Percentiles rank a stretch among this genome's conserved stretches.
Evolutionary conservation across 2,888 invertebrate genomes (phyloP).

Genomic region (Zeuzera pyrina): DNA sequence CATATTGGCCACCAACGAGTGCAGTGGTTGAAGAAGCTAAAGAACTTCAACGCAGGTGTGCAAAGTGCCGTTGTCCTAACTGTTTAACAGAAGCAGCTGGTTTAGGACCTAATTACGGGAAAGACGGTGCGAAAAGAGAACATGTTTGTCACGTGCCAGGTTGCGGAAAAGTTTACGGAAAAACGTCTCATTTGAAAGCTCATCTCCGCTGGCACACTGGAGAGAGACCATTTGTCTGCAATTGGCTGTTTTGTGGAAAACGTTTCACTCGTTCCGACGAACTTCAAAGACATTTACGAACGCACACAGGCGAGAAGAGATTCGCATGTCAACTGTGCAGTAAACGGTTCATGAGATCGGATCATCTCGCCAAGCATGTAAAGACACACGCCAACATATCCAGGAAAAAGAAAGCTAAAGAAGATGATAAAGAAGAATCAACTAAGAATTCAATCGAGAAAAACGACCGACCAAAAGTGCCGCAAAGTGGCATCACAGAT

Average conservation of each 20-base stretch:
- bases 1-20: slow-evolving; percentile 62
- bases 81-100: slow-evolving; percentile 85
- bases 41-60: slow-evolving; percentile 79
- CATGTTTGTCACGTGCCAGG: slow-evolving; percentile 91
- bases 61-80: slow-evolving; percentile 86
- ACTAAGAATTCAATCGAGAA: slow-evolving; percentile 16
- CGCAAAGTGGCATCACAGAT: too few relatives aligned
- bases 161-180: slow-evolving; percentile 91
- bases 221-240: slow-evolving; percentile 91
- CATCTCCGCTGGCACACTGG: slow-evolving; percentile 95
- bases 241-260: slow-evolving; percentile 92
- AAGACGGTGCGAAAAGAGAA: slow-evolving; percentile 82
- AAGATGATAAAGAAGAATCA: slow-evolving; percentile 56
- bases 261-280: slow-evolving; percentile 94
- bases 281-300: slow-evolving; percentile 88
- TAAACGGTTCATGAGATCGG: slow-evolving; percentile 93
- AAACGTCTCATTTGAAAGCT: slow-evolving; percentile 94
- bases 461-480: neutral
- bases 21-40: slow-evolving; percentile 55
- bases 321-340: slow-evolving; percentile 90
- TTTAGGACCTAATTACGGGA: slow-evolving; percentile 81
- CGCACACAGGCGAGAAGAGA: slow-evolving; percentile 92
- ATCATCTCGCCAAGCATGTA: slow-evolving; percentile 93
- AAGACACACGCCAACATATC: slow-evolving; percentile 86
- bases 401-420: slow-evolving; percentile 59